Evolutionary conservation across 2,888 invertebrate species (phyloP).

Genomic region (Thyatira batis): DNA sequence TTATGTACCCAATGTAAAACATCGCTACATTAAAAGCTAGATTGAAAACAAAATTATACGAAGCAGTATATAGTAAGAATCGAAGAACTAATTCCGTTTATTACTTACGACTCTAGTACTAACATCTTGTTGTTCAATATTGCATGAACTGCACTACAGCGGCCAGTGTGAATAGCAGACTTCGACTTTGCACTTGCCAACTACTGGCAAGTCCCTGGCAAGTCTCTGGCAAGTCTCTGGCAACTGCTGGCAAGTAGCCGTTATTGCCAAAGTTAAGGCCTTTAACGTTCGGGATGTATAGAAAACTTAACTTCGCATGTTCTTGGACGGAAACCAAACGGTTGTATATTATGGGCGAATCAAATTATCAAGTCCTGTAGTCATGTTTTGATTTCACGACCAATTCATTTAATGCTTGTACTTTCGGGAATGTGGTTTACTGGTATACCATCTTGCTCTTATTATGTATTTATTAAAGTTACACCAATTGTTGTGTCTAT

Average conservation of each 20-base stretch:
- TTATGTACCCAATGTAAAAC: too few species aligned
- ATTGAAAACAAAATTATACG: too few species aligned
- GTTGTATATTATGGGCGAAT: background rate
- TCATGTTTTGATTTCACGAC: too few species aligned
- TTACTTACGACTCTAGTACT: background rate
- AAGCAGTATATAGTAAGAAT: too few species aligned
- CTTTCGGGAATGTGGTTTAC: too few species aligned
- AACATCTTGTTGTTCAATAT: constrained; percentile 32
- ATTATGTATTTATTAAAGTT: too few species aligned
- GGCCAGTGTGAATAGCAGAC: constrained; percentile 24
- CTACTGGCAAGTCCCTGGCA: background rate
- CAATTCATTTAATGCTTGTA: too few species aligned
- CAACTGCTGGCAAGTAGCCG: constrained; percentile 24
- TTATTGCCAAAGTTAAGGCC: constrained; percentile 45
- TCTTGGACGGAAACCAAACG: background rate
- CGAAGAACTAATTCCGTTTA: too few species aligned
- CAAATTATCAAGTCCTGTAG: background rate
- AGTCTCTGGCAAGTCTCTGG: too few species aligned
- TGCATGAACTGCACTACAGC: constrained; percentile 34
- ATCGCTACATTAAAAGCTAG: too few species aligned
- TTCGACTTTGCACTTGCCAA: constrained; percentile 18
- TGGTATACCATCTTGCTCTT: too few species aligned
- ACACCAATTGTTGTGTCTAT: too few species aligned
- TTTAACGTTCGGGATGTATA: constrained; percentile 33
- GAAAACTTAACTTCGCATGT: constrained; percentile 19